Conservation (phyloP, 2,888 invertebrate genomes). For the Calameuta pallipes region DNA sequence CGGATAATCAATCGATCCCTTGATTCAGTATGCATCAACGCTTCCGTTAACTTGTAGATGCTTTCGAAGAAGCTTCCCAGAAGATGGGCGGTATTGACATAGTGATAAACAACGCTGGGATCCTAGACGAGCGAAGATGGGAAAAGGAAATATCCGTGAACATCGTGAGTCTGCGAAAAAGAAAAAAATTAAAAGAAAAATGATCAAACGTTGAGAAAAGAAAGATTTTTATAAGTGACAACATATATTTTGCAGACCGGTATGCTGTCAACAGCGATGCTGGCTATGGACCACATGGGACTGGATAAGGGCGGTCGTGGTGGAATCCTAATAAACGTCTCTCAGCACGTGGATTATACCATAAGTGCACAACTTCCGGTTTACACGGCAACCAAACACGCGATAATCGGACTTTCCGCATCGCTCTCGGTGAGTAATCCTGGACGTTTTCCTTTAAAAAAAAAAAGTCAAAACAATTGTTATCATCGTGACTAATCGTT, state of each 20-base stretch:
- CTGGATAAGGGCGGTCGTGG: conserved; percentile 63
- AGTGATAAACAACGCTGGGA: conserved; percentile 83
- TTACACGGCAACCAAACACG: conserved; percentile 62
- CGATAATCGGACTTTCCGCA: conserved; percentile 56
- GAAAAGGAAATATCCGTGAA: conserved; percentile 81
- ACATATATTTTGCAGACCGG: conserved; percentile 41
- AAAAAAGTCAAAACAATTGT: neutral
- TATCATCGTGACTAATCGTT: too few relatives aligned
- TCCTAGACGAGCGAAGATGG: conserved; percentile 81
- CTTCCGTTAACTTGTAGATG: conserved; percentile 67
- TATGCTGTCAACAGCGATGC: conserved; percentile 54
- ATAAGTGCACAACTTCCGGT: conserved; percentile 54
- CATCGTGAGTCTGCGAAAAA: conserved; percentile 69
- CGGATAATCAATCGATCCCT: too few relatives aligned
- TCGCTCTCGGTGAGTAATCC: conserved; percentile 47
- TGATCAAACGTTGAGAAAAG: too few relatives aligned
- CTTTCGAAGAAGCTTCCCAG: conserved; percentile 76
- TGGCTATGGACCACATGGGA: conserved; percentile 63
- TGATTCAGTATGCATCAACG: too few relatives aligned
- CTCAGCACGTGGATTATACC: conserved; percentile 64
- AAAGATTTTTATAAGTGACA: neutral
- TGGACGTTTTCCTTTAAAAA: neutral
- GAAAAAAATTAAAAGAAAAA: neutral
- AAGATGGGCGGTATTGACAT: conserved; percentile 79
- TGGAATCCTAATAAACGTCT: conserved; percentile 67